Evolutionary conservation across 2,888 invertebrate species (phyloP).

Genomic region (Caenorhabditis becei): DNA sequence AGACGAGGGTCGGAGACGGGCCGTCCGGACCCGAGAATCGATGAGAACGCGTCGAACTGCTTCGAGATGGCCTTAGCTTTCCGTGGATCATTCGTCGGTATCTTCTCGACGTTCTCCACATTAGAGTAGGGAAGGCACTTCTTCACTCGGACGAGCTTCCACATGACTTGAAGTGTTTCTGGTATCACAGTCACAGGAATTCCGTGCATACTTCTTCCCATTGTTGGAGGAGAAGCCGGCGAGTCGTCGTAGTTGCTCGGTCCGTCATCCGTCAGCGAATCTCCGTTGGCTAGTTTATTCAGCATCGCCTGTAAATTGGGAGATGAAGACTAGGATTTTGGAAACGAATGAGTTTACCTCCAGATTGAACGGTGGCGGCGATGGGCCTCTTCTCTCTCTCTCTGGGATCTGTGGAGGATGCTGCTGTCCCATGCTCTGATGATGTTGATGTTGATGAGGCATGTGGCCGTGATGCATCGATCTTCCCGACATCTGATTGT

Average conservation of each 20-base stretch:
- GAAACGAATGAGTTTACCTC: slow-evolving; percentile 26
- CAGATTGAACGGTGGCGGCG: slow-evolving; percentile 37
- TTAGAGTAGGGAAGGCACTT: slow-evolving; percentile 52
- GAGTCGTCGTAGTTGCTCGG: slow-evolving; percentile 55
- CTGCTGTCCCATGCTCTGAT: slow-evolving; percentile 29
- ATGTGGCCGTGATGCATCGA: slow-evolving; percentile 13
- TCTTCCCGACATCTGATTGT: neutral
- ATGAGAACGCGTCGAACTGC: slow-evolving; percentile 67
- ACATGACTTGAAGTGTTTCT: slow-evolving; percentile 27
- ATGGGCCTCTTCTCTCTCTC: neutral
- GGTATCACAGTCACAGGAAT: slow-evolving; percentile 48
- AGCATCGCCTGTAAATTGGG: slow-evolving; percentile 67
- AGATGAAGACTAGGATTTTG: neutral
- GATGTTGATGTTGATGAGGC: slow-evolving; percentile 19
- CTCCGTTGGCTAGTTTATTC: slow-evolving; percentile 69
- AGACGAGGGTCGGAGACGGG: slow-evolving; percentile 57
- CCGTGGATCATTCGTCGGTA: slow-evolving; percentile 63
- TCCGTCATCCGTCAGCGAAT: neutral
- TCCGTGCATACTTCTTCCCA: neutral
- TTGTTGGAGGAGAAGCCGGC: slow-evolving; percentile 67
- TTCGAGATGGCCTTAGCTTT: slow-evolving; percentile 53
- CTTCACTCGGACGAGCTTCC: slow-evolving; percentile 50
- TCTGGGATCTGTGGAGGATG: slow-evolving; percentile 17
- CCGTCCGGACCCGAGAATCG: slow-evolving; percentile 12
- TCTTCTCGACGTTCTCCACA: slow-evolving; percentile 55